Evolutionary conservation across 2,797 vertebrate genomes (phyloP).

Genomic region (Nasua narica): DNA sequence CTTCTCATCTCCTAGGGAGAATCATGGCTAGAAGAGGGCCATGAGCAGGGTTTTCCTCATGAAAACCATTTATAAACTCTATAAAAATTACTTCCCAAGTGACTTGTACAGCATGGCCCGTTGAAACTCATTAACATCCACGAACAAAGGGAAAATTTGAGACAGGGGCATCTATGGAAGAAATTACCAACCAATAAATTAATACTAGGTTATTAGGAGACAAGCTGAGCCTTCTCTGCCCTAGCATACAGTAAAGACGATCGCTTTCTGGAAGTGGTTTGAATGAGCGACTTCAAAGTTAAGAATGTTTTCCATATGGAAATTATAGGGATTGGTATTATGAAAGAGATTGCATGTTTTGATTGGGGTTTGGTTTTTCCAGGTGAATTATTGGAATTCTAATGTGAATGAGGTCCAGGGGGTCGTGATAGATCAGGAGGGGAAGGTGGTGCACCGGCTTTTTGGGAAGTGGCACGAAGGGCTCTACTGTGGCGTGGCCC

Average conservation of each 20-base stretch:
- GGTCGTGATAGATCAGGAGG: constrained; percentile 97
- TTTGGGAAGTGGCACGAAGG: constrained; percentile 99
- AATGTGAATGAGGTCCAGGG: constrained; percentile 98
- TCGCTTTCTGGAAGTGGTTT: neutral
- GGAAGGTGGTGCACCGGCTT: constrained; percentile 95
- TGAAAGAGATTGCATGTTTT: neutral
- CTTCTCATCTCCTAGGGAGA: neutral
- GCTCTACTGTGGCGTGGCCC: constrained; percentile 95
- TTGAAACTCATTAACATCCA: constrained; percentile 10
- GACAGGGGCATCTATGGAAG: neutral
- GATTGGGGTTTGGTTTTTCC: constrained; percentile 43
- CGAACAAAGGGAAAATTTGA: neutral
- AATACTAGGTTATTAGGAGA: neutral
- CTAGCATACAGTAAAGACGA: neutral
- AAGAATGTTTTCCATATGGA: neutral
- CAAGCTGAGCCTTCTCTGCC: neutral
- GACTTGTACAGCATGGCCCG: neutral
- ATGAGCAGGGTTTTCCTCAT: neutral
- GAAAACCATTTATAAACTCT: neutral
- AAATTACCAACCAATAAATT: neutral
- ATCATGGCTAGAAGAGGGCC: neutral
- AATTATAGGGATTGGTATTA: neutral
- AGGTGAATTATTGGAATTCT: constrained; percentile 99
- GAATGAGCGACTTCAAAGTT: neutral
- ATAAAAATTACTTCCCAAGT: neutral